Base-by-base conservation (phyloP, 1,140 invertebrate species). In the Rhyacophila brunnea region DNA sequence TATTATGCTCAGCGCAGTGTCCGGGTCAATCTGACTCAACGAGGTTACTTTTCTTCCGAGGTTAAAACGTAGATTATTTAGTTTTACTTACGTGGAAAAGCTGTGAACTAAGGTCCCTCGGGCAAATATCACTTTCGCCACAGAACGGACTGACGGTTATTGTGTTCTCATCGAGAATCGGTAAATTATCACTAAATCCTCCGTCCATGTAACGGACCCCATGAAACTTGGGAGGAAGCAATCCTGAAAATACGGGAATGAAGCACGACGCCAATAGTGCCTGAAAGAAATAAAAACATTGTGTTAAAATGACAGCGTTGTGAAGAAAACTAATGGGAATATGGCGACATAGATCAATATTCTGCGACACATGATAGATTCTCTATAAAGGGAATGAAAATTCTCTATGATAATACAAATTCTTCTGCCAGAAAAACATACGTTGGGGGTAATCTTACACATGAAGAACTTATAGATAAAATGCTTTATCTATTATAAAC, bases 81-180 rank as follows among this genome's bases (percentile, higher is more conserved):
- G n/a, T n/a, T 5, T 28, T 3, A 81, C 82, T 82, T 74, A 91
- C 87, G 68, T 92, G 89, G 68, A 92, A 92, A 40, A 92, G 74
- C 74, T 92, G 89, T n/a, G 88, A 89, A 54, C 88, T 90, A 52
- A 87, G 80, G 74, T 99, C 96, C 48, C 88, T 81, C 0, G 97
- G 97, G 78, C 97, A 99, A 65, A 99, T 99, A 72, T 99, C 96
- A 70, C 89, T 93, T 74, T 99, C 96, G 0, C 97, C 97, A 68
- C 93, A 93, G 77, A 99, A 99, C 0, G 97, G 97, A 69, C 92
- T 95, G 17, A 99, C 92, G 0, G 96, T 98, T 53, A 99, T 90
- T 0, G 97, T 99, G 69, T 96, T 89, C 70, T 94, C 89, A 74
- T 99, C 93, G 10, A 98, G 72, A 1, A 91, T 87, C 1, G 96